Evolutionary conservation across 2,113 vertebrate genomes (phyloP), one percentile per base, ranked within the genome.

Genomic region (Lagopus leucura): DNA sequence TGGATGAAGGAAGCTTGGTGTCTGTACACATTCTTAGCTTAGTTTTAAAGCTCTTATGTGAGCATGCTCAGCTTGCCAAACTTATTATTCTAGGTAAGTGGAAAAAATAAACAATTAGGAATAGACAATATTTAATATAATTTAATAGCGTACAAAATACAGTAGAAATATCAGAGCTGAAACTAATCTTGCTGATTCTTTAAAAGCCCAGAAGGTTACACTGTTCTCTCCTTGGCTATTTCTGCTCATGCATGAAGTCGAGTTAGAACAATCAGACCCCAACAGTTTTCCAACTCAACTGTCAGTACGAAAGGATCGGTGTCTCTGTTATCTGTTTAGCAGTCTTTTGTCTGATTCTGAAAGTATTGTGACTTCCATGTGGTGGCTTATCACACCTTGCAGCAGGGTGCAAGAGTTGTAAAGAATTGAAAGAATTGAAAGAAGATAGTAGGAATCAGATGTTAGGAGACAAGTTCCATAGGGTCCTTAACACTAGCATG

Each of bases 1-100:
- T 99, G 92, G 98, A 99, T 90, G 98, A 99, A 97, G 98, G 98
- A 84, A 99, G 98, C 86, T 96, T 99, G 95, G 98, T 98, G 47
- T 98, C 97, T 65, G 98, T 98, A 27, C 87, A 76, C 10, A 48
- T 98, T 87, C 97, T 99, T 80, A 97, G 97, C 66, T 97, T 97
- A 2, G 93, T 98, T 91, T 98, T 99, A 86, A 97, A 92, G 48
- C 92, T 98, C 80, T 86, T 99, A 36, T 82, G 94, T 83, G 66
- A 96, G 3, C 89, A 98, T 69, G 97, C 98, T 93, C 88, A 91
- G 55, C 98, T 98, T 76, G 96, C 97, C 38, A 99, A 99, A 91
- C 98, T 98, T 69, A 95, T 99, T 89, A 94, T 99, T 76, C 95
- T 99, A 63, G 98, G 98, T 99, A 97, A 97, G 98, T 97, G 61